phyloP scores from a whole-genome alignment of 2,888 invertebrate species.

The Synergus japonicus region DNA sequence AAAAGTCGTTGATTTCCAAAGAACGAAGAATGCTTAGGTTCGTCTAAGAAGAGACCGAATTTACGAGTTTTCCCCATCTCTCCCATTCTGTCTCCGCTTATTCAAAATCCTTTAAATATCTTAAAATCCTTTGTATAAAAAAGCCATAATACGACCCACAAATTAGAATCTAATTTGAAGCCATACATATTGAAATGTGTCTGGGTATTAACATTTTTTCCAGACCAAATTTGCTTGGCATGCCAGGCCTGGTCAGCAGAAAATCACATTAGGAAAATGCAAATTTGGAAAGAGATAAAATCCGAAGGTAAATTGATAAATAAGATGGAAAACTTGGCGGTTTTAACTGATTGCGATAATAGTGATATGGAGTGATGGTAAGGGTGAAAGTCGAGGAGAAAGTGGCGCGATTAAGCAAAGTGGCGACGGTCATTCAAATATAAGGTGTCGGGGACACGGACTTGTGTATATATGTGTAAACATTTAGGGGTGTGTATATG shows the following conservation, averaged over 20 bases:
- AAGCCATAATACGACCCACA: neutral
- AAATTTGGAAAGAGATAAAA: neutral
- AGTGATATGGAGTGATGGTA: neutral
- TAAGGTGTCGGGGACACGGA: slow-evolving; percentile 3
- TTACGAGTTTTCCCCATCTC: neutral
- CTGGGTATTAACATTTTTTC: neutral
- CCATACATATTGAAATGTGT: no score
- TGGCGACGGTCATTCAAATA: slow-evolving; percentile 31
- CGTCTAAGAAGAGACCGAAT: slow-evolving; percentile 23
- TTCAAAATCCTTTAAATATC: neutral
- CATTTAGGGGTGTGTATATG: slow-evolving; percentile 17
- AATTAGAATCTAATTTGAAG: no score
- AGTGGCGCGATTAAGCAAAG: slow-evolving; percentile 27
- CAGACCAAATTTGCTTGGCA: neutral
- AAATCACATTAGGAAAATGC: slow-evolving; percentile 3
- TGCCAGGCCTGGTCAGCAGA: neutral
- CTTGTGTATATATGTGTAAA: neutral
- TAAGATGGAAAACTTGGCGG: neutral
- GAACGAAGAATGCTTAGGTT: slow-evolving; percentile 26
- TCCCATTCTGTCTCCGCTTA: neutral
- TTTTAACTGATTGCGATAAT: slow-evolving; percentile 5
- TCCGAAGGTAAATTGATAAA: slow-evolving; percentile 1
- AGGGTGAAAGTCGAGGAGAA: slow-evolving; percentile 12
- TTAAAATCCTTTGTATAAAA: neutral
- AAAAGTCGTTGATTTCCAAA: slow-evolving; percentile 39